Evolutionary conservation across 2,888 invertebrate species (phyloP), one percentile per base, ranked within the genome.

Genomic region (Sarcophaga rosellei): DNA sequence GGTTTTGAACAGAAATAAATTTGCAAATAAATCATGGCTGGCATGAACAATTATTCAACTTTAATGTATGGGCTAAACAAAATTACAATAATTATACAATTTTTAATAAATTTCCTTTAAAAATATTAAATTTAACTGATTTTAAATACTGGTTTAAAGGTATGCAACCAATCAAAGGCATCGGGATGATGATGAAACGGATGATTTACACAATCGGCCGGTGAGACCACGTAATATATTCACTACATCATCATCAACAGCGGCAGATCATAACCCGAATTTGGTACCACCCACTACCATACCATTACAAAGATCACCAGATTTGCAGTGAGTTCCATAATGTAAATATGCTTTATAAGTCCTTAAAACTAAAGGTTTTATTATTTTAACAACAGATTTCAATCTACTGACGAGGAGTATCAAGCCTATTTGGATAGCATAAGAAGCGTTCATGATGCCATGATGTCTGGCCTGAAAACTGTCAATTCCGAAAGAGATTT

Each of bases 41-140:
- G 92, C 88, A 91, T 93, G 82, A 91, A 92, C 88, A 91, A 91
- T 90, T 93, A 93, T 88, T 91, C 92, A 68, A 90, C 91, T 62
- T 88, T 92, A 88, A 92, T 92, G 93, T 92, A 88, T 17, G 53
- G 4, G 76, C 25, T 35, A 35, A 72, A 61, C 8, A 20, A 89
- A 89, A 88, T 61, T n/a, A 68, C 72, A n/a, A 61, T 47, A 77
- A 79, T 6, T 23, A 44, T n/a, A 6, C n/a, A 12, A 47, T 59
- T 61, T 35, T 35, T 8, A 35, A 35, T 35, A 35, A 35, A 35
- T 35, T 35, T 8, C 35, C 8, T 35, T 35, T 35, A 61, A 59
- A 77, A 79, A 6, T 23, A 44, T n/a, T 25, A 21, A 12, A 47
- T 59, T 61, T 35, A 12, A 23, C 10, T 59, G 10, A 45, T 47